phyloP scores from a whole-genome alignment of 2,113 vertebrate species.

The Tachysurus fulvidraco region DNA sequence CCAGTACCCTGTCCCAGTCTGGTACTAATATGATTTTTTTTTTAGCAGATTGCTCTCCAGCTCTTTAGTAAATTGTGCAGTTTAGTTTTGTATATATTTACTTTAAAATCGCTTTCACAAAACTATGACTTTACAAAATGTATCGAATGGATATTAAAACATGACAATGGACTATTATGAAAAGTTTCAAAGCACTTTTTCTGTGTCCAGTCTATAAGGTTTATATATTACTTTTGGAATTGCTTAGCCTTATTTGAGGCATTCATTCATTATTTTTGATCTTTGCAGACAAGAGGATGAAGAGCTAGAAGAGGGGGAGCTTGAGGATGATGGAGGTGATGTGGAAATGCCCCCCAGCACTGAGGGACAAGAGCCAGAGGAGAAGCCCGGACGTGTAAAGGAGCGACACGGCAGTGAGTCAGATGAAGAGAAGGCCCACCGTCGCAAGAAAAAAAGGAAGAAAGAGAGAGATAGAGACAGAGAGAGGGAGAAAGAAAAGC shows the following conservation, averaged over 20 bases:
- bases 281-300: conserved; percentile 82
- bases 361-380: conserved; percentile 65
- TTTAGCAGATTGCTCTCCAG: not conserved
- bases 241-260: not conserved
- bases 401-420: conserved; percentile 84
- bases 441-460: conserved; percentile 85
- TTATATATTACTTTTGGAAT: not conserved
- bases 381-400: conserved; percentile 68
- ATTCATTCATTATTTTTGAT: not conserved
- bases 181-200: not conserved
- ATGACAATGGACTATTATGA: not conserved
- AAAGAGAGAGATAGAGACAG: conserved; percentile 88
- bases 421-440: conserved; percentile 83
- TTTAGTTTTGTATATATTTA: not conserved
- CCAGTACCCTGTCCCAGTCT: not conserved
- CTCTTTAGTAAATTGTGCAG: not conserved
- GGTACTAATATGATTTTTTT: not conserved
- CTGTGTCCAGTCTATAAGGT: not conserved
- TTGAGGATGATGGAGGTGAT: conserved; percentile 92
- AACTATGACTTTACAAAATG: not conserved
- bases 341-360: conserved; percentile 63
- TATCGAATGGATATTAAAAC: not conserved
- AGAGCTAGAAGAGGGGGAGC: conserved; percentile 91
- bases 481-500: conserved; percentile 83
- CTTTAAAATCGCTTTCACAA: not conserved